phyloP scores from a whole-genome alignment of 2,888 invertebrate genomes.

The Galerucella nymphaeae region DNA sequence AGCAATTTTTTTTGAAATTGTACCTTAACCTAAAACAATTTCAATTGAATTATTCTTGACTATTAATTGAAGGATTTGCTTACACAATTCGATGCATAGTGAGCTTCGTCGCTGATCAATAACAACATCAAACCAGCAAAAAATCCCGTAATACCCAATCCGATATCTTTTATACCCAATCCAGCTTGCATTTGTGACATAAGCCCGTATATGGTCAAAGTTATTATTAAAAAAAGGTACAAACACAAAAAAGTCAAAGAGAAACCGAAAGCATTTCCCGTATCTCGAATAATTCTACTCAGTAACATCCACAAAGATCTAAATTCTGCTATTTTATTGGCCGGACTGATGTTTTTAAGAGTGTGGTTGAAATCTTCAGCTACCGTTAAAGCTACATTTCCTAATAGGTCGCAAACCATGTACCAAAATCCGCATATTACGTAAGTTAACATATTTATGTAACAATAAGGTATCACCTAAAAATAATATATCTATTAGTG shows the following conservation, averaged over 20 bases:
- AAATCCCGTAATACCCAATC: slow-evolving; percentile 74
- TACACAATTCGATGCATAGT: slow-evolving; percentile 79
- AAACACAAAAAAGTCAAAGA: slow-evolving; percentile 76
- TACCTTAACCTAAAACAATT: slow-evolving; percentile 69
- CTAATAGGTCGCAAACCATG: slow-evolving; percentile 74
- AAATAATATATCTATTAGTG: no score
- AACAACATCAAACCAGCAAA: slow-evolving; percentile 76
- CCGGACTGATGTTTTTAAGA: slow-evolving; percentile 75
- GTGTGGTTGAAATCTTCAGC: slow-evolving; percentile 79
- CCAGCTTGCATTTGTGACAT: slow-evolving; percentile 80
- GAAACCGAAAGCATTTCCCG: slow-evolving; percentile 76
- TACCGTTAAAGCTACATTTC: slow-evolving; percentile 72
- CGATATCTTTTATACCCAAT: slow-evolving; percentile 78
- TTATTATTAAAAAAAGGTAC: slow-evolving; percentile 78
- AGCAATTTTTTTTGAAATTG: slow-evolving; percentile 80
- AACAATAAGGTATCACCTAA: slow-evolving; percentile 75
- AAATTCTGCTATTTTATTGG: slow-evolving; percentile 76
- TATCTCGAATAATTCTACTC: slow-evolving; percentile 74
- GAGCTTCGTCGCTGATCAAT: slow-evolving; percentile 80
- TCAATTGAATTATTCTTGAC: no score
- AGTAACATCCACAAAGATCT: slow-evolving; percentile 77
- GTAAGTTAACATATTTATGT: slow-evolving; percentile 76
- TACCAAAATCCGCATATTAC: slow-evolving; percentile 79
- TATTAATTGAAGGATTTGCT: slow-evolving; percentile 50
- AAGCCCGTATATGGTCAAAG: slow-evolving; percentile 79